phyloP scores from a whole-genome alignment of 2,113 vertebrate genomes.

The Psilopsiagon aurifrons region DNA sequence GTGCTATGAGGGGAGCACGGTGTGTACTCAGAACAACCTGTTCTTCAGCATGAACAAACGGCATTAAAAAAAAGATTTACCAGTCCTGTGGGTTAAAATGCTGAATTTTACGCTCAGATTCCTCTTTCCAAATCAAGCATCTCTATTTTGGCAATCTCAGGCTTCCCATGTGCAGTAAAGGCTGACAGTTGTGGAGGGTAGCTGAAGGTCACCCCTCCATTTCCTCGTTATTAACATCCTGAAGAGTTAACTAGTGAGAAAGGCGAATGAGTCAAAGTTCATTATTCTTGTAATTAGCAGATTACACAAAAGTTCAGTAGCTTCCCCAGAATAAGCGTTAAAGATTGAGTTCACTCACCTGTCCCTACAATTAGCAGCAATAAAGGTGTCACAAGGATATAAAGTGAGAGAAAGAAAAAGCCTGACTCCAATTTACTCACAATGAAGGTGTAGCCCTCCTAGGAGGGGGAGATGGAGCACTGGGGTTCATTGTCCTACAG shows the following conservation, averaged over 20 bases:
- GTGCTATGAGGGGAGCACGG: not conserved
- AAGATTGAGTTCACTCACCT: constrained; percentile 57
- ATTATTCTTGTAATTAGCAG: constrained; percentile 50
- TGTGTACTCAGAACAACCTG: no score
- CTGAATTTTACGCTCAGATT: not conserved
- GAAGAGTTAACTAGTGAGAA: not conserved
- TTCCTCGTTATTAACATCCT: not conserved
- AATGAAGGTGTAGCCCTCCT: not conserved
- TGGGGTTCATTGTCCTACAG: not conserved
- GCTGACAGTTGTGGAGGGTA: not conserved
- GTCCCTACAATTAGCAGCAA: constrained; percentile 51
- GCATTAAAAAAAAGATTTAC: not conserved
- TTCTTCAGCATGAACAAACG: rapidly evolving
- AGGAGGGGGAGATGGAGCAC: not conserved
- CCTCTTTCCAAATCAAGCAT: not conserved
- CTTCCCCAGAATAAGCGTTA: constrained; percentile 37
- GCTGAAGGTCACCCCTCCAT: constrained; percentile 11
- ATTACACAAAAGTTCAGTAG: constrained; percentile 15
- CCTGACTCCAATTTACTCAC: not conserved
- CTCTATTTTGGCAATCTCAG: not conserved
- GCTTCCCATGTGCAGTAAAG: not conserved
- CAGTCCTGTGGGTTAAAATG: not conserved
- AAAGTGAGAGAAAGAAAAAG: not conserved
- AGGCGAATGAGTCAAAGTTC: constrained; percentile 24
- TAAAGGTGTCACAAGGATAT: constrained; percentile 19